Evolutionary conservation across 1,140 invertebrate species (phyloP).

Genomic region (Homalodisca vitripennis): DNA sequence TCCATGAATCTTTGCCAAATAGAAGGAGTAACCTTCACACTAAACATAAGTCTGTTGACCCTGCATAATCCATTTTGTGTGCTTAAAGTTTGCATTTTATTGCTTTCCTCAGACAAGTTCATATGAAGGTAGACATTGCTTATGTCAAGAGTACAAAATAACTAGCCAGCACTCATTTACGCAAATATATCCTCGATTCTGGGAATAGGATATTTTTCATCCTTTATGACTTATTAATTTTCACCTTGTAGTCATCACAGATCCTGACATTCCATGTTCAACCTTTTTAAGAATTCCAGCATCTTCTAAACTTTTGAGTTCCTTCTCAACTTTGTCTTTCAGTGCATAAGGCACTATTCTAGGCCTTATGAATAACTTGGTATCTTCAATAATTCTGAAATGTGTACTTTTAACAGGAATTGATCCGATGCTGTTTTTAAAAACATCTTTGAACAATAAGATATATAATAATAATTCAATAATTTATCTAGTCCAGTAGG

Average conservation of each 20-base stretch:
- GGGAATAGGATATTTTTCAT: constrained; percentile 31
- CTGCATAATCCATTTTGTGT: constrained; percentile 37
- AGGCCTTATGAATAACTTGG: not conserved
- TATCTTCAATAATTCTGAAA: not conserved
- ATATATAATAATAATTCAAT: too few relatives aligned
- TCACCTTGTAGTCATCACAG: constrained; percentile 43
- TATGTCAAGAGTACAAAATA: not conserved
- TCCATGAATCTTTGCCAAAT: constrained; percentile 45
- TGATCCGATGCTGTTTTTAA: not conserved
- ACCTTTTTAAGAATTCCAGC: constrained; percentile 38
- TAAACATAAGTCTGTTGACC: constrained; percentile 43
- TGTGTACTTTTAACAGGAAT: not conserved
- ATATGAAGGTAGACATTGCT: not conserved
- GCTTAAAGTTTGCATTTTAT: constrained; percentile 25
- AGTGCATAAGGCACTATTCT: not conserved
- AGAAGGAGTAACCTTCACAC: constrained; percentile 41
- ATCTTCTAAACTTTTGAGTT: not conserved
- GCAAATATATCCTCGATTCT: constrained; percentile 31
- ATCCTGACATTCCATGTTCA: constrained; percentile 44
- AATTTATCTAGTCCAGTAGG: not conserved
- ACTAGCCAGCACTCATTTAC: not conserved
- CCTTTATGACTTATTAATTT: constrained; percentile 31
- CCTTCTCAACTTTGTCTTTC: not conserved
- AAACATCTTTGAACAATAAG: not conserved
- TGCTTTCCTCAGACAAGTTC: not conserved